Percentiles rank a stretch among this genome's conserved stretches.
Conservation (phyloP, 2,113 vertebrate species). For the Nyctereutes procyonoides region DNA sequence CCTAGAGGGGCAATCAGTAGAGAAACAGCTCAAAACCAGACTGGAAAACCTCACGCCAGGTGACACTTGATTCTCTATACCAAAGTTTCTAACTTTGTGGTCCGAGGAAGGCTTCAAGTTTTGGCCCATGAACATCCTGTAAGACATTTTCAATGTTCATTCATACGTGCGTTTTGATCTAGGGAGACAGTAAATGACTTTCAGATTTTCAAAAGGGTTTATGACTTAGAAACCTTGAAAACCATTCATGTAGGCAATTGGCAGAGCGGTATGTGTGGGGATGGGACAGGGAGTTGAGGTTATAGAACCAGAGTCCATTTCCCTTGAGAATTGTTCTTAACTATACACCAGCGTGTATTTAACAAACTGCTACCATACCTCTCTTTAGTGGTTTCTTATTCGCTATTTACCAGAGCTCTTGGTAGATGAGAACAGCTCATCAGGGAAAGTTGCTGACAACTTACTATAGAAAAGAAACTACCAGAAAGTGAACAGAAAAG, state of each 20-base stretch:
- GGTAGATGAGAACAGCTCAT: not conserved
- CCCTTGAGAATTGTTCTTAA: not conserved
- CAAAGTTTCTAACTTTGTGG: not conserved
- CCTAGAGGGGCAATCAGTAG: rapidly evolving
- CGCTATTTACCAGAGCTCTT: not conserved
- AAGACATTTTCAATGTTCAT: not conserved
- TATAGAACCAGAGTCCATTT: not conserved
- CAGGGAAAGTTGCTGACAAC: not conserved
- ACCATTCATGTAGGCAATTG: not conserved
- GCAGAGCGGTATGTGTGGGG: not conserved
- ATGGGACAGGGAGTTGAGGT: not conserved
- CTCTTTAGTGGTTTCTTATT: not conserved
- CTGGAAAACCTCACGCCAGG: not conserved
- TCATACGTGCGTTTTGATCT: not conserved
- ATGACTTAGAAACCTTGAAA: not conserved
- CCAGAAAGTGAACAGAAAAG: not conserved
- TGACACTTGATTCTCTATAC: not conserved
- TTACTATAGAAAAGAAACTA: not conserved
- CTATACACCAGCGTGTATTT: not conserved
- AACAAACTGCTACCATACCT: not conserved
- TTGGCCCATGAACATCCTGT: not conserved
- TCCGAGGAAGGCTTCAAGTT: not conserved
- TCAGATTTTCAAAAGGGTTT: not conserved
- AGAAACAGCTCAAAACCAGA: not conserved
- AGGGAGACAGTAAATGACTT: not conserved